Evolutionary conservation across 2,888 invertebrate species (phyloP).

Genomic region (Seira musarum): DNA sequence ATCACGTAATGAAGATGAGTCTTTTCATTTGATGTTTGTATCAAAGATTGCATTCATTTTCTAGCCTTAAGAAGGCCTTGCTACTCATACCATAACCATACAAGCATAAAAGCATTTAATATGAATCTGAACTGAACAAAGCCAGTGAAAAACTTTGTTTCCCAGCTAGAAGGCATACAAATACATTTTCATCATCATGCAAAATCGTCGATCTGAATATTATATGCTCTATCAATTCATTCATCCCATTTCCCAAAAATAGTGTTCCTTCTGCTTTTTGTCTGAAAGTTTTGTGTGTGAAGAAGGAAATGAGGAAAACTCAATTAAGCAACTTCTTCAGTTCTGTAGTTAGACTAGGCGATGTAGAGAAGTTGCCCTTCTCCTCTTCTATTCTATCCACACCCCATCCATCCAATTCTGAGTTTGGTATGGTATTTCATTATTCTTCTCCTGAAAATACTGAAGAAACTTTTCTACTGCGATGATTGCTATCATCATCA

Average conservation of each 20-base stretch:
- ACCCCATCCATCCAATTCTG: neutral
- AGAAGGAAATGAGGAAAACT: slow-evolving; percentile 63
- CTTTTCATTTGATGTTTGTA: too few species aligned
- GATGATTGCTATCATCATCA: slow-evolving; percentile 26
- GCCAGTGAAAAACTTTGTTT: too few species aligned
- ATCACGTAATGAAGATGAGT: too few species aligned
- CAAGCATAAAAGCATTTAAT: too few species aligned
- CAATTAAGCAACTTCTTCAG: slow-evolving; percentile 62
- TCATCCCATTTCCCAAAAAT: neutral
- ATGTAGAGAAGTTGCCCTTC: neutral
- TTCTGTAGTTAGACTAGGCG: slow-evolving; percentile 29
- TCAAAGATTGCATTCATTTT: too few species aligned
- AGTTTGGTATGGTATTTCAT: neutral
- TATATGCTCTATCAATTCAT: slow-evolving; percentile 2
- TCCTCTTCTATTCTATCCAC: neutral
- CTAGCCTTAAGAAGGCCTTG: too few species aligned
- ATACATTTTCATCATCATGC: neutral
- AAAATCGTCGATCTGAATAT: neutral
- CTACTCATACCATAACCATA: too few species aligned
- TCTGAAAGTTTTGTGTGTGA: slow-evolving; percentile 23
- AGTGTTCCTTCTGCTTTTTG: neutral
- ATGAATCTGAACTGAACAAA: too few species aligned
- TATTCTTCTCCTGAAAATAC: slow-evolving; percentile 1
- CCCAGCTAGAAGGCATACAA: too few species aligned
- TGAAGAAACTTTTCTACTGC: slow-evolving; percentile 22